Percentiles rank a stretch among this genome's conserved stretches.
phyloP scores from a whole-genome alignment of 2,888 invertebrate species.

The Cantharis flavilabris region DNA sequence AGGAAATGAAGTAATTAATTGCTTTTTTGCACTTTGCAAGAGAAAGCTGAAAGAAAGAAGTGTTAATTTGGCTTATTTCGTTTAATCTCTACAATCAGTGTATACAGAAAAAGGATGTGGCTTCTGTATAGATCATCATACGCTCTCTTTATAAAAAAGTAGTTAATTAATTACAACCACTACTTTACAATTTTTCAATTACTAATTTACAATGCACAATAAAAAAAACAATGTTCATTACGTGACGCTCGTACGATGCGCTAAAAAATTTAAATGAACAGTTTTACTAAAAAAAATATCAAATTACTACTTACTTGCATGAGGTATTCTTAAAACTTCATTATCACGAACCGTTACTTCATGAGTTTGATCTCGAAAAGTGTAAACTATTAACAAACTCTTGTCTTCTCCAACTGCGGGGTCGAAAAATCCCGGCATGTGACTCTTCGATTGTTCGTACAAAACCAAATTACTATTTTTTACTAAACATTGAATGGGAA shows the following conservation, averaged over 20 bases:
- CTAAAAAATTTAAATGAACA: constrained; percentile 42
- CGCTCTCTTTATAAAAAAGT: constrained; percentile 17
- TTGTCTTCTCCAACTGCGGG: constrained; percentile 93
- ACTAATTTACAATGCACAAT: constrained; percentile 1
- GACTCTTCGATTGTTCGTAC: constrained; percentile 87
- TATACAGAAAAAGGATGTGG: background rate
- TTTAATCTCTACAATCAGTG: background rate
- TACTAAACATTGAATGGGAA: constrained; percentile 91
- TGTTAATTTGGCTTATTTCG: background rate
- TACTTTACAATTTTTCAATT: constrained; percentile 19
- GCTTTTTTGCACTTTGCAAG: too few relatives aligned
- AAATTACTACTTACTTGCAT: constrained; percentile 62
- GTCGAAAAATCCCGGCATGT: constrained; percentile 96
- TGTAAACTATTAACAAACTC: constrained; percentile 82
- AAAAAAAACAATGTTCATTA: constrained; percentile 36
- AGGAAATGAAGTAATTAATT: too few relatives aligned
- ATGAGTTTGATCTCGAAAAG: constrained; percentile 79
- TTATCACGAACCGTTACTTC: constrained; percentile 79
- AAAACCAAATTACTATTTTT: constrained; percentile 88
- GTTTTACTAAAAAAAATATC: background rate
- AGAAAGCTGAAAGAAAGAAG: too few relatives aligned
- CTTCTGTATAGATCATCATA: background rate
- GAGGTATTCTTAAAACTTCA: constrained; percentile 80
- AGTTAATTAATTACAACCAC: constrained; percentile 14
- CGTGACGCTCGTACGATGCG: constrained; percentile 51